A percentile compares a stretch with the other conserved stretches of the same genome.
phyloP scores from a whole-genome alignment of 2,113 vertebrate genomes.

The Danionella cerebrum region DNA sequence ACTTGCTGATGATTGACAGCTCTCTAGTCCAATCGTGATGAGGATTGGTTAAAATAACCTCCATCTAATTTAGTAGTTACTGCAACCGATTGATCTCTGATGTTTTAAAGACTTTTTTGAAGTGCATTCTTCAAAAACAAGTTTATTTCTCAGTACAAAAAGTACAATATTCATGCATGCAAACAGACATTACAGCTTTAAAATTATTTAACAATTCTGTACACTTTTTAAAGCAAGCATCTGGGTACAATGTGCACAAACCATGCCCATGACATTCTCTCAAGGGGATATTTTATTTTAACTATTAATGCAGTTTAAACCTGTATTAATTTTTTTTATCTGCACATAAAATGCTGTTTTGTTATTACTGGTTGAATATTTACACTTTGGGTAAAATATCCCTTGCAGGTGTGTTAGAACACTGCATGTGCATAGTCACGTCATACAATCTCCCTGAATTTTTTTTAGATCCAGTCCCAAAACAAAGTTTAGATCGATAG shows the following conservation, averaged over 20 bases:
- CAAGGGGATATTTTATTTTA: not conserved
- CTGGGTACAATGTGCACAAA: not conserved
- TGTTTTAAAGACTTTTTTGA: not conserved
- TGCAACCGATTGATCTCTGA: not conserved
- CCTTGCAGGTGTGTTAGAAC: not conserved
- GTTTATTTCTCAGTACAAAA: conserved; percentile 61
- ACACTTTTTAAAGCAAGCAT: conserved; percentile 11
- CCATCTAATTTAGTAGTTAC: conserved; percentile 5
- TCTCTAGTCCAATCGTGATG: not conserved
- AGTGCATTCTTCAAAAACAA: conserved; percentile 13
- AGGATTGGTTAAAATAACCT: not conserved
- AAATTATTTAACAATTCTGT: conserved; percentile 22
- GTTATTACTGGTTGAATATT: too few relatives aligned
- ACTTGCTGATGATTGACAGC: not conserved
- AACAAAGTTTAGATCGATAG: too few relatives aligned
- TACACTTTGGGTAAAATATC: not conserved
- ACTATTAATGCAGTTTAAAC: not conserved
- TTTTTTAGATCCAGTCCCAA: not conserved
- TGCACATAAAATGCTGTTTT: not conserved
- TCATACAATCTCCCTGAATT: conserved; percentile 1
- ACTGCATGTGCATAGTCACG: conserved; percentile 5
- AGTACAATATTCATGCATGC: conserved; percentile 45
- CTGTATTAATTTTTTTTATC: not conserved
- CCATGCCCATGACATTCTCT: not conserved
- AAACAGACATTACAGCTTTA: conserved; percentile 39